Evolutionary conservation across 92 coral and sea anemone genomes (phyloP).

Genomic region (Palythoa grandiflora): DNA sequence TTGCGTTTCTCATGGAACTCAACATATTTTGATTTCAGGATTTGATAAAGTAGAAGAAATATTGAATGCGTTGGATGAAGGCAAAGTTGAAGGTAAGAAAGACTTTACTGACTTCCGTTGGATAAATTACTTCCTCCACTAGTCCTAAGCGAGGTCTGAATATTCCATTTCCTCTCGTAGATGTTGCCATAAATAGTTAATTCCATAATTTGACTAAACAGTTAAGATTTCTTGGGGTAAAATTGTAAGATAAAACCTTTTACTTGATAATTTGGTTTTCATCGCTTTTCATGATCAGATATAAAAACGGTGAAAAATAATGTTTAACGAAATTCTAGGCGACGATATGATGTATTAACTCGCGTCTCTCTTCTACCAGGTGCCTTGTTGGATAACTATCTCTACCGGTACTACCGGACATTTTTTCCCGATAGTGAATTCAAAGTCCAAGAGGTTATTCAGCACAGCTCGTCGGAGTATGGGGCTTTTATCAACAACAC

Average conservation of each 20-base stretch:
- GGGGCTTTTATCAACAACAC: slow-evolving; percentile 55
- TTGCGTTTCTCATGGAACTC: not conserved
- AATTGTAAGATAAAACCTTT: too few relatives aligned
- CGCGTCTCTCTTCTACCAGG: not conserved
- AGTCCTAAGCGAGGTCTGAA: too few relatives aligned
- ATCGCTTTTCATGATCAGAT: not conserved
- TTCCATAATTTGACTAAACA: too few relatives aligned
- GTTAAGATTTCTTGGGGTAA: too few relatives aligned
- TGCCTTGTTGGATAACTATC: slow-evolving; percentile 40
- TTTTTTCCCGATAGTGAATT: slow-evolving; percentile 47
- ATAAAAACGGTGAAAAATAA: not conserved
- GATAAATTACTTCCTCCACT: too few relatives aligned
- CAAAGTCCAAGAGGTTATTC: slow-evolving; percentile 65
- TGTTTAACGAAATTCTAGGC: not conserved
- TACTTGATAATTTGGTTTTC: not conserved
- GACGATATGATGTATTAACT: too few relatives aligned
- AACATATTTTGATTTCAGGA: not conserved
- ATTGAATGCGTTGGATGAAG: not conserved
- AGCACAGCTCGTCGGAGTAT: slow-evolving; percentile 58
- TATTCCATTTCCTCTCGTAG: too few relatives aligned
- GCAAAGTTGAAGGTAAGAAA: not conserved
- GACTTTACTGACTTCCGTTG: too few relatives aligned
- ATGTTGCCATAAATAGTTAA: too few relatives aligned
- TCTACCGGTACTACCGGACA: slow-evolving; percentile 34
- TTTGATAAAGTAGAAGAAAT: not conserved